A percentile compares a stretch with the other conserved stretches of the same genome.
phyloP scores from a whole-genome alignment of 53 echinoderm and acorn worm genomes.

The Paracentrotus lividus region DNA sequence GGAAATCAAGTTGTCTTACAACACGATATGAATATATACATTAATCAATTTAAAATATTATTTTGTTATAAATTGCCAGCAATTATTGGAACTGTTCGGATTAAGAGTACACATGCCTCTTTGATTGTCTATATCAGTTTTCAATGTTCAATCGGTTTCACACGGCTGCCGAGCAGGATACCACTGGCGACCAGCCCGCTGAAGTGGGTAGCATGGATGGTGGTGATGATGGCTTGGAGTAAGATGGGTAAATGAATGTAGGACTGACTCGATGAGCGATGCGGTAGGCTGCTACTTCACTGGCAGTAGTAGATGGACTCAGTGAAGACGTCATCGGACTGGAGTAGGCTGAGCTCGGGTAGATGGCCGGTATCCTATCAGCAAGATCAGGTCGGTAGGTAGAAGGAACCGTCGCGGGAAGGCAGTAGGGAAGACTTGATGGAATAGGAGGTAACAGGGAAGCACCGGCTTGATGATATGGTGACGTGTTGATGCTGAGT shows the following conservation, averaged over 20 bases:
- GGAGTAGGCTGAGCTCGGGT: constrained; percentile 37
- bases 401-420: neutral
- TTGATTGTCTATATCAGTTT: constrained; percentile 7
- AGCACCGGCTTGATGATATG: neutral
- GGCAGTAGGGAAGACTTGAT: constrained; percentile 50
- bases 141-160: neutral
- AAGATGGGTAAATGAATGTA: neutral
- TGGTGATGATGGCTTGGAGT: constrained; percentile 35
- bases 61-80: neutral
- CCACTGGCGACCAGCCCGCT: neutral
- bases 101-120: neutral
- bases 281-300: constrained; percentile 6
- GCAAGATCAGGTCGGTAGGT: neutral
- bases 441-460: neutral
- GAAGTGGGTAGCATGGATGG: neutral
- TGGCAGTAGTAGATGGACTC: constrained; percentile 1
- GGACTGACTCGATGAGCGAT: constrained; percentile 4
- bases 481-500: neutral
- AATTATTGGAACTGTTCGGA: neutral
- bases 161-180: neutral
- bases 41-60: neutral
- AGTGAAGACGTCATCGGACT: constrained; percentile 38
- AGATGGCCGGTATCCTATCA: neutral
- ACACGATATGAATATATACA: neutral
- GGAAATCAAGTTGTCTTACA: neutral